A percentile compares a stretch with the other conserved stretches of the same genome.
These are phyloP conservation scores for Lordiphosa mommai DNA, from an alignment of 1,140 invertebrate genomes.

Conservation along the genomic window DNA sequence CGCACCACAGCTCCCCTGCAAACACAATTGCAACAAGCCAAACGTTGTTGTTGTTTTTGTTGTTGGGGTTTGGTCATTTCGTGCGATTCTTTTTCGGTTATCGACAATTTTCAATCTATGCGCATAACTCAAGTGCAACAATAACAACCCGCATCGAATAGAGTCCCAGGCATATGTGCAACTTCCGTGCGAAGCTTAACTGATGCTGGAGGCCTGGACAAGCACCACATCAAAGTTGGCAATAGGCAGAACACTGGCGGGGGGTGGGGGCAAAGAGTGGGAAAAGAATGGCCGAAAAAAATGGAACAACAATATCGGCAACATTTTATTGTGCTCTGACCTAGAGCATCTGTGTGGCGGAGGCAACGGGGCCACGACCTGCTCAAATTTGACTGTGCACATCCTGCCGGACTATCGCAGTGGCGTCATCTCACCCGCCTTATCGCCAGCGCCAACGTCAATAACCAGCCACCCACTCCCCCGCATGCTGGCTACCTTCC, in stretches of 20 bases:
- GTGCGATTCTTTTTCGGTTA: conserved; percentile 76
- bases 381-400: conserved; percentile 65
- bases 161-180: conserved; percentile 65
- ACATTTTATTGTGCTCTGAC: conserved; percentile 76
- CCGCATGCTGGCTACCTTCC: too few relatives aligned
- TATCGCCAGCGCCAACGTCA: conserved; percentile 54
- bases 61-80: conserved; percentile 45
- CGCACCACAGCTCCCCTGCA: background rate
- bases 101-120: conserved; percentile 75
- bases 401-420: conserved; percentile 53
- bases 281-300: conserved; percentile 25
- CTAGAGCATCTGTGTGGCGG: conserved; percentile 47
- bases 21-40: conserved; percentile 1
- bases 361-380: conserved; percentile 30
- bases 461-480: conserved; percentile 48
- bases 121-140: conserved; percentile 74
- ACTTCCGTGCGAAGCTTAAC: conserved; percentile 69
- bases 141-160: conserved; percentile 61
- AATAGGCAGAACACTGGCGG: conserved; percentile 45
- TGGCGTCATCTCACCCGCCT: conserved; percentile 55
- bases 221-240: conserved; percentile 65
- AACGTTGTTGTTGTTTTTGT: conserved; percentile 1
- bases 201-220: conserved; percentile 49
- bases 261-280: background rate
- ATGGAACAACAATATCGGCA: conserved; percentile 73